Percentiles rank a stretch among this genome's conserved stretches.
These are phyloP conservation scores for Squalus acanthias DNA, from an alignment of 2,797 vertebrate species.

Conservation along the genomic window DNA sequence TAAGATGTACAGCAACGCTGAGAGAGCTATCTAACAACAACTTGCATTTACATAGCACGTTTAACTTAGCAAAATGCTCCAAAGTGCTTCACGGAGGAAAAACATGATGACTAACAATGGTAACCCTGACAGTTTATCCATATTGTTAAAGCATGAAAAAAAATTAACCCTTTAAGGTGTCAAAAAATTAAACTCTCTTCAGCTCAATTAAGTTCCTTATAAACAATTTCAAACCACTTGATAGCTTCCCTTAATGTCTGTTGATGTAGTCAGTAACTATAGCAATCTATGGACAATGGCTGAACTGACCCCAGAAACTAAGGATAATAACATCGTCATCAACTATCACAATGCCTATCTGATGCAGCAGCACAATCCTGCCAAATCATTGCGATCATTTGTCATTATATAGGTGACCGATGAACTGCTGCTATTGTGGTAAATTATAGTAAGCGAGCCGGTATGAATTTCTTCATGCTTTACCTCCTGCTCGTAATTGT, in stretches of 20 bases:
- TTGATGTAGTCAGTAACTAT: background rate
- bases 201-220: background rate
- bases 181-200: background rate
- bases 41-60: background rate
- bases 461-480: background rate
- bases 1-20: background rate
- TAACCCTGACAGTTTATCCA: background rate
- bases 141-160: background rate
- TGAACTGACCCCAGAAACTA: background rate
- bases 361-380: no score
- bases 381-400: conserved; percentile 2
- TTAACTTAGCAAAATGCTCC: background rate
- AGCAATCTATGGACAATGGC: background rate
- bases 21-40: background rate
- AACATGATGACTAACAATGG: background rate
- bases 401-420: background rate
- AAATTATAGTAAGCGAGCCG: background rate
- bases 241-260: background rate
- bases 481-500: background rate
- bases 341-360: background rate
- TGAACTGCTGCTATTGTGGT: background rate
- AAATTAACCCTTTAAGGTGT: background rate
- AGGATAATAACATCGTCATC: background rate
- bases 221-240: background rate
- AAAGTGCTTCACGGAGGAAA: background rate